Evolutionary conservation across 1,140 invertebrate species (phyloP).

Genomic region (Drosophila rufa): DNA sequence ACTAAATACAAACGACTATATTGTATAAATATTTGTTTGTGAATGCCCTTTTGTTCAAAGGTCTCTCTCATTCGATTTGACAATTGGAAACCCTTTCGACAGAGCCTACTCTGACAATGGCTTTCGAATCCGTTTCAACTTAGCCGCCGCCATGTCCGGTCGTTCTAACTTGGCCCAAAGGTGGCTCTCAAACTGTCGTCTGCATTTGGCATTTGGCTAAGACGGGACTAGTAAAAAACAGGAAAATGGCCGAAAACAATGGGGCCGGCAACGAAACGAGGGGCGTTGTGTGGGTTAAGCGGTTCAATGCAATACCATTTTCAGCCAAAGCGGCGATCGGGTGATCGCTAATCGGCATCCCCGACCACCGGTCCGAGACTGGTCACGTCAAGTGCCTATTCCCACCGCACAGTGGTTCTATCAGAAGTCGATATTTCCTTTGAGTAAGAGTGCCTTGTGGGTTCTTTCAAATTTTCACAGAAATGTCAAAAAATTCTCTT

Average conservation of each 20-base stretch:
- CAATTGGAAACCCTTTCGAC: conserved; percentile 7
- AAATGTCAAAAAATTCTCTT: not conserved
- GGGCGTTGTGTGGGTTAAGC: conserved; percentile 43
- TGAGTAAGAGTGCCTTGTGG: too few relatives aligned
- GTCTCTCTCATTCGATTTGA: not conserved
- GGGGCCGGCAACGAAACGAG: conserved; percentile 19
- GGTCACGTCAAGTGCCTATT: conserved; percentile 53
- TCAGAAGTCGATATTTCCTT: too few relatives aligned
- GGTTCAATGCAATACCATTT: conserved; percentile 53
- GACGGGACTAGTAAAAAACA: conserved; percentile 14
- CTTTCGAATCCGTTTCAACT: conserved; percentile 60
- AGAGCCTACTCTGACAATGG: conserved; percentile 40
- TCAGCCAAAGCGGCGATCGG: conserved; percentile 25
- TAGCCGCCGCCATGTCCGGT: conserved; percentile 54
- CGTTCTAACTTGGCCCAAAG: conserved; percentile 36
- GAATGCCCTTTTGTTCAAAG: conserved; percentile 10
- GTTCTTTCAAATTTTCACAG: not conserved
- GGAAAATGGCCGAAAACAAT: conserved; percentile 46
- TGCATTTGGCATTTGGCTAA: conserved; percentile 67
- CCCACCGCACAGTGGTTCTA: conserved; percentile 32
- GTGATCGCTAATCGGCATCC: conserved; percentile 29
- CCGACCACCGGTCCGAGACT: conserved; percentile 9
- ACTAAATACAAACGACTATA: too few relatives aligned
- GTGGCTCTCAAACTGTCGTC: conserved; percentile 67
- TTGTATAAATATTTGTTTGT: too few relatives aligned